Percentiles rank a stretch among this genome's conserved stretches.
Conservation (phyloP, 2,113 vertebrate genomes). For the Lota lota region DNA sequence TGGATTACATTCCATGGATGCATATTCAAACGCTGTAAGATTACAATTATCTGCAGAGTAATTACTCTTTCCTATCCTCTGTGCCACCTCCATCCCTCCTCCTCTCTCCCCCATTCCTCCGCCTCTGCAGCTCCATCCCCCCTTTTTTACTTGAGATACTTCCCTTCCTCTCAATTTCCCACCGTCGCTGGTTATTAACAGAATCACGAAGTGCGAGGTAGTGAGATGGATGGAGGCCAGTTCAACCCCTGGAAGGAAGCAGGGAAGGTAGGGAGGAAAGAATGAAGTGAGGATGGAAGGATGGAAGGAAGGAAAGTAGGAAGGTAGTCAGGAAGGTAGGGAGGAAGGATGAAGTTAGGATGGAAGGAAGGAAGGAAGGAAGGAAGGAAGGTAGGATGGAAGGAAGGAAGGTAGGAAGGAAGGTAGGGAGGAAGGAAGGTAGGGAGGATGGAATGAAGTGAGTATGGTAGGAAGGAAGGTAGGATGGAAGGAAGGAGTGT, state of each 20-base stretch:
- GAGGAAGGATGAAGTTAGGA: neutral
- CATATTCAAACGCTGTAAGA: constrained; percentile 48
- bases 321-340: neutral
- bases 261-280: too few relatives aligned
- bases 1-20: constrained; percentile 54
- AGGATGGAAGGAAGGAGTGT: too few relatives aligned
- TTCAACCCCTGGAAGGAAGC: too few relatives aligned
- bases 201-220: too few relatives aligned
- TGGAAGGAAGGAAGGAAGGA: too few relatives aligned
- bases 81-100: constrained; percentile 28
- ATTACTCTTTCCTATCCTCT: constrained; percentile 34
- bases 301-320: neutral
- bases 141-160: neutral
- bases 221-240: too few relatives aligned
- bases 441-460: too few relatives aligned
- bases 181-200: constrained; percentile 3
- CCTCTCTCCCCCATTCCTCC: neutral
- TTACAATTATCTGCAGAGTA: constrained; percentile 44
- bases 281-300: too few relatives aligned
- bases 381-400: too few relatives aligned
- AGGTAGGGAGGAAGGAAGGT: too few relatives aligned
- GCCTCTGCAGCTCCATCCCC: neutral
- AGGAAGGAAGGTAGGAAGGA: too few relatives aligned
- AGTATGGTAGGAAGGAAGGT: too few relatives aligned
- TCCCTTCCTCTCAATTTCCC: constrained; percentile 3